phyloP scores from a whole-genome alignment of 1,140 invertebrate species.

The Meloidogyne exigua region DNA sequence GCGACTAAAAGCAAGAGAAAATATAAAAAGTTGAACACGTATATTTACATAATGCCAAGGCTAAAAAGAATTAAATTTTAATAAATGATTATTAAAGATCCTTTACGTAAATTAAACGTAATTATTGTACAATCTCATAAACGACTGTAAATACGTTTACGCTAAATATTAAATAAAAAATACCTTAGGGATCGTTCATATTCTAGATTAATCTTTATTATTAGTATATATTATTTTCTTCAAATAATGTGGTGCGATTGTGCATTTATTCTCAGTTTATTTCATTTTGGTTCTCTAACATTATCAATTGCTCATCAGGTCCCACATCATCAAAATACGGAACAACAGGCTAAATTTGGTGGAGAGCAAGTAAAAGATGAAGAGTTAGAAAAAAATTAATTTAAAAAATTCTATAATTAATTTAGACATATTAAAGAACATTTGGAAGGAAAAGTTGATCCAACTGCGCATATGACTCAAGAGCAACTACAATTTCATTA shows the following conservation, averaged over 20 bases:
- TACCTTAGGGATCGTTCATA: not conserved
- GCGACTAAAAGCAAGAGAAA: not conserved
- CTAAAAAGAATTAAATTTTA: not conserved
- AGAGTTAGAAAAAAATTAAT: conserved; percentile 40
- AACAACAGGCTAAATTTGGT: conserved; percentile 52
- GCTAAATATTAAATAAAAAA: too few species aligned
- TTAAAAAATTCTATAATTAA: conserved; percentile 33
- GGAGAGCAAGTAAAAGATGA: conserved; percentile 61
- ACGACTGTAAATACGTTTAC: too few species aligned
- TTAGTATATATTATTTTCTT: not conserved
- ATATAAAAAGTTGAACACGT: conserved; percentile 5
- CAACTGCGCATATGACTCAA: conserved; percentile 64
- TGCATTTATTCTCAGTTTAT: not conserved
- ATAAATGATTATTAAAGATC: not conserved
- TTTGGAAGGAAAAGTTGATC: conserved; percentile 65
- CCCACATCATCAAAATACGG: conserved; percentile 41
- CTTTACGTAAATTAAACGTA: not conserved
- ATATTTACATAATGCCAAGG: not conserved
- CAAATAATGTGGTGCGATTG: not conserved
- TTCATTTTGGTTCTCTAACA: not conserved
- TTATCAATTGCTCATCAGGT: conserved; percentile 22
- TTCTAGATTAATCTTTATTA: not conserved
- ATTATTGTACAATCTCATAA: too few species aligned
- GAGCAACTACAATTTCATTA: conserved; percentile 68
- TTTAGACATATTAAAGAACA: conserved; percentile 68